Conservation (phyloP, 2,113 vertebrate genomes). For the Crypturellus undulatus region DNA sequence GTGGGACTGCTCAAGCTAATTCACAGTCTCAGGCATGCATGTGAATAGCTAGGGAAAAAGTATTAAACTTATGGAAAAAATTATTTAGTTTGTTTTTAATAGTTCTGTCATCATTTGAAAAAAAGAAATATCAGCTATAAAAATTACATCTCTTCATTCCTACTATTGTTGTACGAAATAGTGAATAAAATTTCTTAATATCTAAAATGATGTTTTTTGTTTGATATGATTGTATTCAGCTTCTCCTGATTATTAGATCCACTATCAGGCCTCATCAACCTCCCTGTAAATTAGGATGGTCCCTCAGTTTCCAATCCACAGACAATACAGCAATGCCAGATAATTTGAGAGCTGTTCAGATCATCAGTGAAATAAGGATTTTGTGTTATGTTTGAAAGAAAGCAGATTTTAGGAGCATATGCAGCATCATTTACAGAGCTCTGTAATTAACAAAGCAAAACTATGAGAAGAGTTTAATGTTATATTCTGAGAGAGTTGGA, state of each 20-base stretch:
- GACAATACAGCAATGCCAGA: background rate
- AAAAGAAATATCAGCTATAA: background rate
- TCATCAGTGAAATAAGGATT: background rate
- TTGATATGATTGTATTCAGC: background rate
- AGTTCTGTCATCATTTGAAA: background rate
- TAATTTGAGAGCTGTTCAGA: background rate
- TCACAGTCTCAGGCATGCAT: background rate
- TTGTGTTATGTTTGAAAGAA: background rate
- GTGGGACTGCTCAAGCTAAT: background rate
- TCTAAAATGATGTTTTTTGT: background rate
- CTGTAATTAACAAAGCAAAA: background rate
- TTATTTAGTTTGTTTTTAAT: background rate
- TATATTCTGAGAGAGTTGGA: background rate
- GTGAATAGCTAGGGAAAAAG: background rate
- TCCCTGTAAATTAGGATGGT: background rate
- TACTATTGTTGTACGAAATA: background rate
- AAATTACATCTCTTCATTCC: background rate
- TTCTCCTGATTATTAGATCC: background rate
- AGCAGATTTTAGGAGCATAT: background rate
- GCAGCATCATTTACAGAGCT: background rate
- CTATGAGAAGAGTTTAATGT: background rate
- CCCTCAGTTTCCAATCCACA: background rate
- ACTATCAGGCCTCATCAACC: background rate
- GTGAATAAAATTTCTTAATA: background rate
- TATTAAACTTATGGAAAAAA: background rate